These are phyloP conservation scores for Petrocephalus sullivani DNA, from an alignment of 2,797 vertebrate species.

Conservation along the genomic window DNA sequence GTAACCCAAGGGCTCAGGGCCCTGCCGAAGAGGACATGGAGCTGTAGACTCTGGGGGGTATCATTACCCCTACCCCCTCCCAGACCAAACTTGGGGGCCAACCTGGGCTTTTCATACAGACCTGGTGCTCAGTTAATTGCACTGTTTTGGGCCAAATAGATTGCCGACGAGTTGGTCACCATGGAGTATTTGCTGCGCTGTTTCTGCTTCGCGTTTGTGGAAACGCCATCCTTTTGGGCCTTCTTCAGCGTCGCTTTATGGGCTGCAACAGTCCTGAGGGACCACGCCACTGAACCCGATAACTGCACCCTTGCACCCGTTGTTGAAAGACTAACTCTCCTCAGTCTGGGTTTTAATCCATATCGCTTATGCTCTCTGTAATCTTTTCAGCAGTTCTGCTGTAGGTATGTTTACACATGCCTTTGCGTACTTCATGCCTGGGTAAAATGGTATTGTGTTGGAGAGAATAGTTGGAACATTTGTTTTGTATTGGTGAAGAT, in stretches of 20 bases:
- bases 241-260: background rate
- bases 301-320: background rate
- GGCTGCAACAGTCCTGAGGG: background rate
- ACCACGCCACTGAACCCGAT: background rate
- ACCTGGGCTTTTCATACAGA: background rate
- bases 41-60: slow-evolving; percentile 45
- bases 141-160: slow-evolving; percentile 18
- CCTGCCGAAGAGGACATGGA: slow-evolving; percentile 73
- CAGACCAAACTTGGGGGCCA: background rate
- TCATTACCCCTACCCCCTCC: background rate
- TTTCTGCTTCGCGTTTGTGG: background rate
- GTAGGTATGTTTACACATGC: background rate
- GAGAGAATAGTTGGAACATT: background rate
- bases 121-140: background rate
- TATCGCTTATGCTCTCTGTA: background rate
- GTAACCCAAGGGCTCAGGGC: slow-evolving; percentile 43
- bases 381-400: background rate
- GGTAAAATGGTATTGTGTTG: background rate
- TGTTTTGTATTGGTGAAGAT: background rate
- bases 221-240: background rate
- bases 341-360: background rate
- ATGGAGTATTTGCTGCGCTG: background rate
- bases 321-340: background rate
- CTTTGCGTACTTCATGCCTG: background rate
- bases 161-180: background rate